Base-by-base conservation (phyloP, 2,113 vertebrate genomes). In the Chrysemys picta region DNA sequence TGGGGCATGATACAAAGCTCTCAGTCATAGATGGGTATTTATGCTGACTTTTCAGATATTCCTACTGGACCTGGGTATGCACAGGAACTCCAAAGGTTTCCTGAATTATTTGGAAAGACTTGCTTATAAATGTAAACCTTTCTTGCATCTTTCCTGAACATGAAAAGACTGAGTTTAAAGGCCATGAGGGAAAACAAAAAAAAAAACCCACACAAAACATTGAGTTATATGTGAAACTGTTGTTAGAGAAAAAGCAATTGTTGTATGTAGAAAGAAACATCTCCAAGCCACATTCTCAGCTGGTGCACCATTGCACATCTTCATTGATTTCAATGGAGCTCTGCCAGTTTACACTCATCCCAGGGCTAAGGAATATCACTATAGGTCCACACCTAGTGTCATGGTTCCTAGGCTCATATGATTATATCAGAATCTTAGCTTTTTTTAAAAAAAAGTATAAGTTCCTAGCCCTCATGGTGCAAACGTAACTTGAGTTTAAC, bases 61-160 rank as follows among this genome's bases (percentile, higher is more conserved):
- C 10, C 8, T 87, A 88, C 17, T 80, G 88, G 57, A 54, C 12
- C 47, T 75, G 47, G 22, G 8, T 57, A 81, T 89, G 24, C 50
- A 6, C 54, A 65, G 84, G 31, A 91, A 93, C 87, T 75, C 49
- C 1, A 22, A 53, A 84, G 45, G 14, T 84, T 91, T 96, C 69
- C 54, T 90, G 75, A 92, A 57, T 94, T 96, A 78, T 93, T 50
- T 87, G 65, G 76, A 65, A 95, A 80, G 21, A 62, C 47, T 85
- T 95, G 25, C 80, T 91, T 84, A 17, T 82, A 85, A 92, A 45
- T 56, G 7, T 94, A 89, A 95, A 86, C 27, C 16, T 79, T 96
- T 91, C 92, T 2, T 95, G 59, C 91, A 38, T 50, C 45, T 69
- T 93, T 94, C 31, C 25, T 89, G 81, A 59, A 85, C 21, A 79